These are phyloP conservation scores for Pangasius macronema DNA, from an alignment of 2,797 vertebrate species.

Conservation along the genomic window DNA sequence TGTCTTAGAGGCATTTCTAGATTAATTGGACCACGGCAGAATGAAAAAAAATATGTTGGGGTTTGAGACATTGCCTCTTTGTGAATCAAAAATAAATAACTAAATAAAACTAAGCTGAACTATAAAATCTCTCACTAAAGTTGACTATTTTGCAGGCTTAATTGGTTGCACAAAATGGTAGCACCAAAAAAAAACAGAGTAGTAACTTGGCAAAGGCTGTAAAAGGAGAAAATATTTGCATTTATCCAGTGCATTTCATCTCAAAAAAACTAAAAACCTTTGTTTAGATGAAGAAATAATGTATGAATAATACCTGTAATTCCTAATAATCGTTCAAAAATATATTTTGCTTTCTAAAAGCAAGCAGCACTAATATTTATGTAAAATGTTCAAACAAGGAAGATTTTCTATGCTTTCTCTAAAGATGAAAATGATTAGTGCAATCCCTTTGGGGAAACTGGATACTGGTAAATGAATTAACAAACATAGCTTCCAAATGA, in stretches of 20 bases:
- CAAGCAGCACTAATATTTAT: conserved; percentile 5
- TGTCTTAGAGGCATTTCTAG: neutral
- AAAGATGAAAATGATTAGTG: conserved; percentile 7
- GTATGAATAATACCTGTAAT: neutral
- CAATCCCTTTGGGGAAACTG: conserved; percentile 11
- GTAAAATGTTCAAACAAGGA: conserved; percentile 1
- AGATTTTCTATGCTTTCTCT: conserved; percentile 12
- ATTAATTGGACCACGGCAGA: neutral
- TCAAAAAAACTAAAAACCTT: neutral
- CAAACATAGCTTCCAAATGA: conserved; percentile 1
- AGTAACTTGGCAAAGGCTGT: neutral
- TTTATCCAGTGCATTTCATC: neutral
- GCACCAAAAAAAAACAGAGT: neutral
- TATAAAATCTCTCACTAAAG: neutral
- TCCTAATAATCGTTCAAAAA: neutral
- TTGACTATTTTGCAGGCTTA: neutral
- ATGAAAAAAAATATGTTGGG: neutral
- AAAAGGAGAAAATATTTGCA: neutral
- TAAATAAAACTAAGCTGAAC: neutral
- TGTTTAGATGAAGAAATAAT: neutral
- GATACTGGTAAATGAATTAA: neutral
- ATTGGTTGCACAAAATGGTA: neutral
- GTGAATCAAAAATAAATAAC: neutral
- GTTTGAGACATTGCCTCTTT: neutral
- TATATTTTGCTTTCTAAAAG: neutral